Evolutionary conservation across 2,113 vertebrate species (phyloP).

Genomic region (Archilochus colubris): DNA sequence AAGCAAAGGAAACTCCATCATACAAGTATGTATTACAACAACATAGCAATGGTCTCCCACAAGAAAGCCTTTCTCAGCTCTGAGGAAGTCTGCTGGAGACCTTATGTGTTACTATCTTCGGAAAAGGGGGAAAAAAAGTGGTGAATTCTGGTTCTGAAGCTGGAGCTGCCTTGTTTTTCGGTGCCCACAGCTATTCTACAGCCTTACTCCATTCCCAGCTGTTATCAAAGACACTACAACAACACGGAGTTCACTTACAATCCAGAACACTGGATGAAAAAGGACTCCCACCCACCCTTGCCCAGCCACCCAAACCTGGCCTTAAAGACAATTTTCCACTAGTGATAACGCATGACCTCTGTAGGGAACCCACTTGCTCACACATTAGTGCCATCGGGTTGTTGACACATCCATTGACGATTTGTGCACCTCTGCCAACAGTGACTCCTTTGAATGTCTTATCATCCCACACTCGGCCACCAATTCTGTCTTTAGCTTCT

Average conservation of each 20-base stretch:
- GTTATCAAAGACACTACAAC: not conserved
- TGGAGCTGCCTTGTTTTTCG: not conserved
- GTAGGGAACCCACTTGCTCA: slow-evolving; percentile 88
- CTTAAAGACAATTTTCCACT: not conserved
- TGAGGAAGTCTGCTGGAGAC: not conserved
- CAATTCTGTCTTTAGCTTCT: slow-evolving; percentile 93
- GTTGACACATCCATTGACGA: slow-evolving; percentile 96
- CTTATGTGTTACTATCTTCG: not conserved
- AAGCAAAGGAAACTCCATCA: not conserved
- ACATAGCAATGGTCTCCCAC: not conserved
- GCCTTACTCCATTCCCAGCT: not conserved
- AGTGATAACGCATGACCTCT: slow-evolving; percentile 1
- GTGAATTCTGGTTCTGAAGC: not conserved
- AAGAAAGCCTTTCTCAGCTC: not conserved
- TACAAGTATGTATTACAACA: not conserved
- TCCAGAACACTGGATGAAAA: not conserved
- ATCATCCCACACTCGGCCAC: slow-evolving; percentile 95
- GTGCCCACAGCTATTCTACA: not conserved
- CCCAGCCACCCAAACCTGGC: not conserved
- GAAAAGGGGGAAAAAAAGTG: not conserved
- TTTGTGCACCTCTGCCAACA: slow-evolving; percentile 94
- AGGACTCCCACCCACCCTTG: not conserved
- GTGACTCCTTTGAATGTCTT: slow-evolving; percentile 84
- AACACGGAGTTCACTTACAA: not conserved
- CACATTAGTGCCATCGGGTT: slow-evolving; percentile 98